These are phyloP conservation scores for Spodoptera exigua DNA, from an alignment of 2,888 invertebrate species.

Conservation along the genomic window DNA sequence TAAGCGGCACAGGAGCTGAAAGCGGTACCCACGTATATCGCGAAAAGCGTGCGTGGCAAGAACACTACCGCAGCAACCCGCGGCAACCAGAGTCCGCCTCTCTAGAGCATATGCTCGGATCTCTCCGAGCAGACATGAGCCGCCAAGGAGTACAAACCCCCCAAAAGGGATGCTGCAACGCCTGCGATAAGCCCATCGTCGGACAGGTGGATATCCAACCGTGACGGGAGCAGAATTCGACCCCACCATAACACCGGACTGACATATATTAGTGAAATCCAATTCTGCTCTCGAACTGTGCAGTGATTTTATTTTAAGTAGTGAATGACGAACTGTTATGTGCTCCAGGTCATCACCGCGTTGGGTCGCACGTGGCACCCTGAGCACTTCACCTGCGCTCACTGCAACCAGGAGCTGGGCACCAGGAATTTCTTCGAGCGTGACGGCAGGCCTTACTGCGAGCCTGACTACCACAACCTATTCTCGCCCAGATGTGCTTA, in stretches of 20 bases:
- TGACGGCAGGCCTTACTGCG: conserved; percentile 99
- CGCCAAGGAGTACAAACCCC: conserved; percentile 99
- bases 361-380: conserved; percentile 99
- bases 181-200: conserved; percentile 99
- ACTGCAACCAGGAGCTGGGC: conserved; percentile 98
- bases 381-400: conserved; percentile 99
- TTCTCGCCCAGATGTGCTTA: conserved; percentile 99
- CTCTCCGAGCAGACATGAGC: conserved; percentile 98
- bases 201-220: conserved; percentile 92
- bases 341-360: conserved; percentile 95
- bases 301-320: conserved; percentile 47
- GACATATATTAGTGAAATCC: conserved; percentile 33
- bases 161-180: conserved; percentile 99
- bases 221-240: conserved; percentile 43
- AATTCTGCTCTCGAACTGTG: conserved; percentile 39
- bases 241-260: conserved; percentile 19
- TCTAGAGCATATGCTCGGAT: conserved; percentile 96
- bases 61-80: conserved; percentile 87
- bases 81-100: conserved; percentile 89
- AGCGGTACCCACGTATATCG: conserved; percentile 90
- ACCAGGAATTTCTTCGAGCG: conserved; percentile 99
- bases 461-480: conserved; percentile 99
- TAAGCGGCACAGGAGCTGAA: conserved; percentile 82
- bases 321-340: conserved; percentile 63
- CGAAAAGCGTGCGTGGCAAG: conserved; percentile 89